phyloP scores from a whole-genome alignment of 2,797 vertebrate species.

The Microcaecilia unicolor region DNA sequence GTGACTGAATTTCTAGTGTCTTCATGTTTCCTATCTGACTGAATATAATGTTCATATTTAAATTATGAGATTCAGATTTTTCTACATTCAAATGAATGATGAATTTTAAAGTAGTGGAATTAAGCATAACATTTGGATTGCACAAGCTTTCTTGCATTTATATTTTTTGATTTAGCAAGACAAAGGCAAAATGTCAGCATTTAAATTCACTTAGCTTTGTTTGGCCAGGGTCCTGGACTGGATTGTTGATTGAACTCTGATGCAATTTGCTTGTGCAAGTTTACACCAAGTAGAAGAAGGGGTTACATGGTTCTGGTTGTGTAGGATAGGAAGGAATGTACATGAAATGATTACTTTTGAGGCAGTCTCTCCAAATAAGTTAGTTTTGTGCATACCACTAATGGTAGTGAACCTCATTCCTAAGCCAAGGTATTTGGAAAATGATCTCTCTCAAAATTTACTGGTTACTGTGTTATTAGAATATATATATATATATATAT shows the following conservation, averaged over 20 bases:
- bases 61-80: slow-evolving; percentile 20
- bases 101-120: slow-evolving; percentile 12
- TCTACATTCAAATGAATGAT: slow-evolving; percentile 21
- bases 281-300: not conserved
- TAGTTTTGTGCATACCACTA: no score
- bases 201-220: not conserved
- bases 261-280: slow-evolving; percentile 3
- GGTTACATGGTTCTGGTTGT: not conserved
- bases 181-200: slow-evolving; percentile 5
- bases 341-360: no score
- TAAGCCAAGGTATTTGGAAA: no score
- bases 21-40: slow-evolving; percentile 31
- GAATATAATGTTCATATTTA: slow-evolving; percentile 26
- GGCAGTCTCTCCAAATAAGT: no score
- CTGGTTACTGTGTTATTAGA: no score
- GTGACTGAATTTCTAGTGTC: slow-evolving; percentile 38
- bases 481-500: no score
- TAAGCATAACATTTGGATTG: slow-evolving; percentile 28
- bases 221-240: slow-evolving; percentile 4
- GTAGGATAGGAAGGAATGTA: fast-evolving
- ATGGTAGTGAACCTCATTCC: not conserved
- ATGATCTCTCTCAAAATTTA: no score
- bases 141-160: slow-evolving; percentile 20
- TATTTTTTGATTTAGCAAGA: slow-evolving; percentile 22
- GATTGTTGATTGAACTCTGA: not conserved